Conservation (phyloP, 2,797 vertebrate species). For the Dicrostonyx torquatus region DNA sequence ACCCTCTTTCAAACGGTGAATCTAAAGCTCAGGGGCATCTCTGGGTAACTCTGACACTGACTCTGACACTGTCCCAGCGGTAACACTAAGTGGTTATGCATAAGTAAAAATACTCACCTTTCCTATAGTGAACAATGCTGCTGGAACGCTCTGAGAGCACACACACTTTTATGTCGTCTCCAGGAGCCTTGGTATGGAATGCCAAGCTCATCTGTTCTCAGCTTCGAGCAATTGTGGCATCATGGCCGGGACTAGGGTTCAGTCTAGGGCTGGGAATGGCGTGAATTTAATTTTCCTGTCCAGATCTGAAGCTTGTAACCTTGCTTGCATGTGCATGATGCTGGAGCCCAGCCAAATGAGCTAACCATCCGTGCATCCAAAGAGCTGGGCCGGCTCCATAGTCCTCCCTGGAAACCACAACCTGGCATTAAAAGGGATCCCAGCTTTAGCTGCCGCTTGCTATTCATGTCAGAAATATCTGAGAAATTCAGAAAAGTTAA, state of each 20-base stretch:
- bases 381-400: neutral
- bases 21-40: constrained; percentile 29
- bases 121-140: rapidly evolving
- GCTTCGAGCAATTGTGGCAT: neutral
- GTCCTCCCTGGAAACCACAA: constrained; percentile 57
- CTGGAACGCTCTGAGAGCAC: neutral
- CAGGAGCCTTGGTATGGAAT: neutral
- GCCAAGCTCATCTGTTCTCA: neutral
- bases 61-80: neutral
- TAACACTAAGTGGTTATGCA: neutral
- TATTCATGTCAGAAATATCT: constrained; percentile 66
- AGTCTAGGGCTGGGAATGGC: neutral
- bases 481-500: constrained; percentile 36
- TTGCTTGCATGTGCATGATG: neutral
- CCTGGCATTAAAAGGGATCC: constrained; percentile 43
- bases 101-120: neutral
- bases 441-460: constrained; percentile 46
- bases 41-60: constrained; percentile 2
- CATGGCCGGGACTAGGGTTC: neutral
- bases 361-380: neutral
- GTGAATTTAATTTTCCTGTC: neutral
- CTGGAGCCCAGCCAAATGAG: constrained; percentile 49
- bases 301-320: neutral
- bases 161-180: neutral
- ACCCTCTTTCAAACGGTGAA: constrained; percentile 42